phyloP scores from a whole-genome alignment of 2,113 vertebrate genomes.

The Oplegnathus fasciatus region DNA sequence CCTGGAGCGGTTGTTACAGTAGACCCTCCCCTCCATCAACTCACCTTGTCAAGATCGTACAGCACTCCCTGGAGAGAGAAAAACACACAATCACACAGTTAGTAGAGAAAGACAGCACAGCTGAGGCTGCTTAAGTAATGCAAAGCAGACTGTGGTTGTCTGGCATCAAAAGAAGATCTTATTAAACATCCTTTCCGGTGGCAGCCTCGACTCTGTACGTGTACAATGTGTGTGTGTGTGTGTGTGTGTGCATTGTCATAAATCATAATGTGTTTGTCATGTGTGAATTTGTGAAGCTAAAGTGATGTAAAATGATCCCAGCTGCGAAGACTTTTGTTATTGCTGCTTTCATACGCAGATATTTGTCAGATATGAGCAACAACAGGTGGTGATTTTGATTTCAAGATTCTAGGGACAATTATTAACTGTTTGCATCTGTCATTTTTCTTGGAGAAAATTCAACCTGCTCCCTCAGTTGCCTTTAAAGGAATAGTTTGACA shows the following conservation, averaged over 20 bases:
- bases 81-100: slow-evolving; percentile 48
- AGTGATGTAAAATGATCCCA: not conserved
- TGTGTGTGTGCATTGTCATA: not conserved
- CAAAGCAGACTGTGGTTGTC: slow-evolving; percentile 24
- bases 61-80: slow-evolving; percentile 90
- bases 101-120: slow-evolving; percentile 12
- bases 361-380: not conserved
- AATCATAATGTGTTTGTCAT: slow-evolving; percentile 14
- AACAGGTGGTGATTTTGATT: not conserved
- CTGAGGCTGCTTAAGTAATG: slow-evolving; percentile 30
- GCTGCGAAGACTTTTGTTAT: not conserved
- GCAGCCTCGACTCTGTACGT: not conserved
- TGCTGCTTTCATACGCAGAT: not conserved
- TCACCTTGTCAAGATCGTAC: slow-evolving; percentile 98
- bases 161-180: slow-evolving; percentile 33
- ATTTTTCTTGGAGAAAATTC: too few species aligned
- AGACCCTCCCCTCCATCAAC: slow-evolving; percentile 59
- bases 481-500: not conserved
- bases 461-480: not conserved
- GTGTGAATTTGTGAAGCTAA: not conserved
- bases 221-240: not conserved
- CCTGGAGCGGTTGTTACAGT: slow-evolving; percentile 7
- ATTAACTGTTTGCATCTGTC: too few species aligned
- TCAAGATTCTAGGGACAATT: too few species aligned
- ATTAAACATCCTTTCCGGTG: slow-evolving; percentile 16